These are phyloP conservation scores for Busseola fusca DNA, from an alignment of 2,888 invertebrate genomes.

Conservation along the genomic window DNA sequence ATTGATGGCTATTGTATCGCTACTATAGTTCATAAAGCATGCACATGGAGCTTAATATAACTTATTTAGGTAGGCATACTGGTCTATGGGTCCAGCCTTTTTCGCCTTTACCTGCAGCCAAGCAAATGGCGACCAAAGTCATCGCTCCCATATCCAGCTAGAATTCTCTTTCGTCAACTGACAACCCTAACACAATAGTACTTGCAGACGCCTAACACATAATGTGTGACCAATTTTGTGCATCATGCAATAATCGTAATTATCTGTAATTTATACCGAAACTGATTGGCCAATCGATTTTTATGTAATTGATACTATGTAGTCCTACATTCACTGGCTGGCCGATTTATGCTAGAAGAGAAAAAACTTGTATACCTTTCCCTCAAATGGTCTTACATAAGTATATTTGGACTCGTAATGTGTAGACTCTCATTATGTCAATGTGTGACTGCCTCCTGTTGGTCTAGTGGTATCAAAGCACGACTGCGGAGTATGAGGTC, in stretches of 20 bases:
- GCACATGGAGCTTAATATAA: not conserved
- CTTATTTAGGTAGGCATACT: not conserved
- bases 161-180: not conserved
- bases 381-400: slow-evolving; percentile 35
- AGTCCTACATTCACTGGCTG: slow-evolving; percentile 50
- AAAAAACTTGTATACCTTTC: slow-evolving; percentile 40
- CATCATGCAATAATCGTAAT: slow-evolving; percentile 54
- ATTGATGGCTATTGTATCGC: not conserved
- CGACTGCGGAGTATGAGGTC: not conserved
- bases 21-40: not conserved
- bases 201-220: slow-evolving; percentile 23
- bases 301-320: slow-evolving; percentile 50
- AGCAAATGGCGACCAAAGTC: not conserved
- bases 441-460: not conserved
- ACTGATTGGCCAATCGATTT: slow-evolving; percentile 44
- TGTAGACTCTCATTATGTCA: not conserved
- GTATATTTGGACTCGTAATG: not conserved
- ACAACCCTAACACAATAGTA: slow-evolving; percentile 33
- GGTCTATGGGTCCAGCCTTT: not conserved
- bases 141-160: not conserved
- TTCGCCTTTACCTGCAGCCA: not conserved
- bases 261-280: slow-evolving; percentile 49
- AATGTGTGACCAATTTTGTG: slow-evolving; percentile 48
- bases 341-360: slow-evolving; percentile 29
- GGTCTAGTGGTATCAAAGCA: not conserved